Conservation (phyloP, 2,797 vertebrate genomes). For the Potorous gilbertii region DNA sequence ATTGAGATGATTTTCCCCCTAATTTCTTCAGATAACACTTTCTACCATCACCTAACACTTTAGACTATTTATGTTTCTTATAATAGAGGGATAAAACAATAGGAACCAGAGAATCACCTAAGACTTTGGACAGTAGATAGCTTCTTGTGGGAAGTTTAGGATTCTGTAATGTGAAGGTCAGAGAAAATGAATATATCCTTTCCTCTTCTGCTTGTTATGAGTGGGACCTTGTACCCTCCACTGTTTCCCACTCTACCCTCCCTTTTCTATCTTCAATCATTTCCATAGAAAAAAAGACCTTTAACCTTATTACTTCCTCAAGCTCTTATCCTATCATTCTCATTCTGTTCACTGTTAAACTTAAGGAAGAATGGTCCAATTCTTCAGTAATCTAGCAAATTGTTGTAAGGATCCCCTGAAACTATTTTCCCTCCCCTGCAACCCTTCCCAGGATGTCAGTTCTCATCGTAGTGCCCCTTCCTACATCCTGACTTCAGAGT, state of each 20-base stretch:
- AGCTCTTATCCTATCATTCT: not conserved
- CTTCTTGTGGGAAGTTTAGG: not conserved
- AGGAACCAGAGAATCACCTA: not conserved
- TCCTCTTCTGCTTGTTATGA: no score
- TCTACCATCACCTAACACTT: not conserved
- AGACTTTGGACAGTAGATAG: not conserved
- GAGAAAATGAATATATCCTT: no score
- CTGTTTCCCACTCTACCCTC: no score
- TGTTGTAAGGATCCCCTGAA: not conserved
- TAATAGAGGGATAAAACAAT: not conserved
- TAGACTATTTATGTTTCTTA: not conserved
- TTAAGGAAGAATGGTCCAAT: not conserved
- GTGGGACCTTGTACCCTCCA: no score
- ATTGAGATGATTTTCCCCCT: not conserved
- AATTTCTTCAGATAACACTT: not conserved
- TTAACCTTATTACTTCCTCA: not conserved
- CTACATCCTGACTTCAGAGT: not conserved
- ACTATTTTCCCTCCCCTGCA: not conserved
- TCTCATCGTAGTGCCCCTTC: not conserved
- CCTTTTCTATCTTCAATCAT: not conserved
- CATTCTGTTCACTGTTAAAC: not conserved
- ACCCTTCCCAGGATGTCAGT: not conserved
- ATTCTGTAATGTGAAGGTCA: not conserved
- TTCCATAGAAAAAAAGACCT: not conserved
- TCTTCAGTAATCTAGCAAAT: not conserved